phyloP scores from a whole-genome alignment of 2,113 vertebrate genomes.

The Cephalopholis sonnerati region DNA sequence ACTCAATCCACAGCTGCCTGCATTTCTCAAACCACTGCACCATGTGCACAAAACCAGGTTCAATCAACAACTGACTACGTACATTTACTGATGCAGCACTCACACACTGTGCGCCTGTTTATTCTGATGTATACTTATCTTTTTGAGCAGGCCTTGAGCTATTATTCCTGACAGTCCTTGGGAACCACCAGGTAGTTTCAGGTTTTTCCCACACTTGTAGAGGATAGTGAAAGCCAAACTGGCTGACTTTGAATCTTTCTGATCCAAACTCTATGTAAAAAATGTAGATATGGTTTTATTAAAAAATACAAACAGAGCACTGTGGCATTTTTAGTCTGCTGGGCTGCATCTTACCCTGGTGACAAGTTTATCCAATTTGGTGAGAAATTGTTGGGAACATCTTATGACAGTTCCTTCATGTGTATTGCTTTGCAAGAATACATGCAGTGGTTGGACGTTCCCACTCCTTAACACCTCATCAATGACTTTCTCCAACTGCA shows the following conservation, averaged over 20 bases:
- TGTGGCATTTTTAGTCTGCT: background rate
- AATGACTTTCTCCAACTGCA: constrained; percentile 88
- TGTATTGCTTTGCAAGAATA: constrained; percentile 83
- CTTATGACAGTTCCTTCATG: constrained; percentile 79
- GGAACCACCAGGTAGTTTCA: constrained; percentile 85
- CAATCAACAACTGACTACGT: constrained; percentile 10
- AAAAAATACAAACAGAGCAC: background rate
- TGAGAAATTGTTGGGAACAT: constrained; percentile 90
- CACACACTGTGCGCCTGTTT: background rate
- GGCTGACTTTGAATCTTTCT: constrained; percentile 81
- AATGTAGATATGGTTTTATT: background rate
- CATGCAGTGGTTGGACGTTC: constrained; percentile 83
- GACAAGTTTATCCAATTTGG: constrained; percentile 91
- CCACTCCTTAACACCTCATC: constrained; percentile 74
- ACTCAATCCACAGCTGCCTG: constrained; percentile 86
- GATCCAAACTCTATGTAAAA: constrained; percentile 87
- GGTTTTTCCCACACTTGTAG: constrained; percentile 85
- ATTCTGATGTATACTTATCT: constrained; percentile 89
- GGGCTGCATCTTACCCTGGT: constrained; percentile 85
- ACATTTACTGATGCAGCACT: background rate
- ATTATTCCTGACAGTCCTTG: constrained; percentile 87
- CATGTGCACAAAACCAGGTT: constrained; percentile 86
- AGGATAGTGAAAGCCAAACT: constrained; percentile 85
- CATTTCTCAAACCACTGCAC: constrained; percentile 93
- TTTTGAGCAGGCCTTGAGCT: constrained; percentile 88